Evolutionary conservation across 2,113 vertebrate species (phyloP).

Genomic region (Daubentonia madagascariensis): DNA sequence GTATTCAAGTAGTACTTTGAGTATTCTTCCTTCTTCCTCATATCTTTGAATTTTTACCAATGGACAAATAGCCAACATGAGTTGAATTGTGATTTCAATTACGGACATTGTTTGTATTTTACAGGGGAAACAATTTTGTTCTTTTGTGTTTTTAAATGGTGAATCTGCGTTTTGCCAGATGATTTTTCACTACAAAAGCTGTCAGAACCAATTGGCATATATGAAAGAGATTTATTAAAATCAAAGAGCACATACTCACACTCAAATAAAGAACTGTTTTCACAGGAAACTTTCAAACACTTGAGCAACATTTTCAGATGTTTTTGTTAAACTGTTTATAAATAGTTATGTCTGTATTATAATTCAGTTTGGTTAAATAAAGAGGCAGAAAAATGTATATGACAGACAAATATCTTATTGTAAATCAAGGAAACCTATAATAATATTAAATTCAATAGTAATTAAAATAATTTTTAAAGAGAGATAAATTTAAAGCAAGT

Average conservation of each 20-base stretch:
- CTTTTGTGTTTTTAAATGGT: not conserved
- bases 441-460: not conserved
- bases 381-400: not conserved
- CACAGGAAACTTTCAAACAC: not conserved
- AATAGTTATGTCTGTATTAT: not conserved
- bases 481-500: not conserved
- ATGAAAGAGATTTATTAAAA: not conserved
- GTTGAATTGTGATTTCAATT: not conserved
- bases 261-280: not conserved
- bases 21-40: not conserved
- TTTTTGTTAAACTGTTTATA: conserved; percentile 6
- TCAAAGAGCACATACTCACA: not conserved
- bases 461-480: conserved; percentile 25
- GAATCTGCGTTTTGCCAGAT: not conserved
- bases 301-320: not conserved
- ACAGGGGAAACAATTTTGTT: not conserved
- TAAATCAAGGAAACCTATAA: not conserved
- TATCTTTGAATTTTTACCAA: not conserved
- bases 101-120: not conserved
- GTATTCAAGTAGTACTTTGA: not conserved
- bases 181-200: not conserved
- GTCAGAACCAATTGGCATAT: not conserved
- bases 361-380: not conserved
- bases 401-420: not conserved
- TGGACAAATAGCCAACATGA: not conserved